Evolutionary conservation across 1,140 invertebrate genomes (phyloP), one percentile per base, ranked within the genome.

Genomic region (Phthorimaea operculella): DNA sequence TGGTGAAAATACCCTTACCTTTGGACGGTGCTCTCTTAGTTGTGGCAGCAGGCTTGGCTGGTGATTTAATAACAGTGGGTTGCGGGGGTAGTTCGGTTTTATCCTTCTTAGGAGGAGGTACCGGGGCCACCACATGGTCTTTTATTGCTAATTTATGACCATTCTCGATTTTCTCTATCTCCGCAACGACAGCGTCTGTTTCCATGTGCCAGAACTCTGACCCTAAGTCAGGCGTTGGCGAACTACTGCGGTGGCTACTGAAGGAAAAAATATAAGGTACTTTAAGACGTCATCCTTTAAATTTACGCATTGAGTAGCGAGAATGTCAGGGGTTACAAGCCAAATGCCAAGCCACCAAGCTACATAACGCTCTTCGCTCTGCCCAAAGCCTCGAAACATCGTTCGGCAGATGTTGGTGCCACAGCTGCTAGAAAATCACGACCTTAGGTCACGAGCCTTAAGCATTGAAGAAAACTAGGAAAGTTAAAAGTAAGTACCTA

Each of bases 181-280:
- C 65, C 11, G 57, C 49, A 28, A 57, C n/a, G 3, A 66, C 33
- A 6, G 65, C 45, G 16, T 82, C 79, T 7, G 72, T 80, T n/a
- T 82, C 77, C 79, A 82, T 82, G 3, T 65, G 66, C 76, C 74
- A 77, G 10, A 9, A 36, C 39, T 21, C 2, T 61, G 57, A 2
- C 73, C 74, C 18, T 48, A 57, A 44, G 21, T 79, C 77, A 8
- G 76, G 79, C 0, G 77, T 79, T 0, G 78, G 77, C 3, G 77
- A 76, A 52, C 77, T 62, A 49, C 77, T 79, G 48, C 77, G 78
- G 57, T 69, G 60, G 1, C 60, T 63, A 33, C 77, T 83, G 70
- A 21, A 68, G 44, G 28, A 11, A 39, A 6, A 39, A 39, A 12
- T 39, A 39, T 39, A 39, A 39, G 1, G 10, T 39, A 12, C 8